A percentile compares a stretch with the other conserved stretches of the same genome.
Conservation (phyloP, 2,113 vertebrate genomes). For the Micromys minutus region DNA sequence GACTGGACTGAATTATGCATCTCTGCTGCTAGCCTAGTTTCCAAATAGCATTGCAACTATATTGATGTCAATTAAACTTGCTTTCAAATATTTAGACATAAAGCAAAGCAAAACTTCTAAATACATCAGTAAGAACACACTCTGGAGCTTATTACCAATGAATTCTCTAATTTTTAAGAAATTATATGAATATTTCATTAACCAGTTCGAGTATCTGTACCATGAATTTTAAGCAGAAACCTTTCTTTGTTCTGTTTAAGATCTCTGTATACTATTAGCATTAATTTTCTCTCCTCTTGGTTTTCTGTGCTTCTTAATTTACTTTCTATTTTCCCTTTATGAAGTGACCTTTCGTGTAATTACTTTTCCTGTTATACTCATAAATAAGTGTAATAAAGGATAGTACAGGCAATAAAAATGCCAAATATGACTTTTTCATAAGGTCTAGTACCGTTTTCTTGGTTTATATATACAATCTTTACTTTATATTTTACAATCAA, state of each 20-base stretch:
- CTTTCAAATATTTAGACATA: neutral
- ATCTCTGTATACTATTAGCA: neutral
- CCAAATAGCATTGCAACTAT: neutral
- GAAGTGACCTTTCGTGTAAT: constrained; percentile 24
- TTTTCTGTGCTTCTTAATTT: constrained; percentile 6
- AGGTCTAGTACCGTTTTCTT: neutral
- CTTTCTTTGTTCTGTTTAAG: neutral
- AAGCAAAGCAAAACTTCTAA: neutral
- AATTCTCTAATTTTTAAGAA: constrained; percentile 24
- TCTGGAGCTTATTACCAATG: neutral
- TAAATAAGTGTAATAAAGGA: constrained; percentile 38
- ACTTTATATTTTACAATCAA: neutral
- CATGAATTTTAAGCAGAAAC: constrained; percentile 35
- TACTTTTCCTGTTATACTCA: neutral
- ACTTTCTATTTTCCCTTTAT: neutral
- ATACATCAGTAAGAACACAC: neutral
- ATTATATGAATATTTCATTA: neutral
- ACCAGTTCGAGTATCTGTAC: neutral
- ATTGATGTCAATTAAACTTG: constrained; percentile 15
- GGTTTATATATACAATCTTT: neutral
- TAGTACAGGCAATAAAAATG: neutral
- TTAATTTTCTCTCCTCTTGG: neutral
- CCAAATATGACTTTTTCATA: neutral
- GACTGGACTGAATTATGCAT: neutral
- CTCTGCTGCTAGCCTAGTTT: neutral